phyloP scores from a whole-genome alignment of 2,888 invertebrate genomes.

The Hirtodrosophila confusa region DNA sequence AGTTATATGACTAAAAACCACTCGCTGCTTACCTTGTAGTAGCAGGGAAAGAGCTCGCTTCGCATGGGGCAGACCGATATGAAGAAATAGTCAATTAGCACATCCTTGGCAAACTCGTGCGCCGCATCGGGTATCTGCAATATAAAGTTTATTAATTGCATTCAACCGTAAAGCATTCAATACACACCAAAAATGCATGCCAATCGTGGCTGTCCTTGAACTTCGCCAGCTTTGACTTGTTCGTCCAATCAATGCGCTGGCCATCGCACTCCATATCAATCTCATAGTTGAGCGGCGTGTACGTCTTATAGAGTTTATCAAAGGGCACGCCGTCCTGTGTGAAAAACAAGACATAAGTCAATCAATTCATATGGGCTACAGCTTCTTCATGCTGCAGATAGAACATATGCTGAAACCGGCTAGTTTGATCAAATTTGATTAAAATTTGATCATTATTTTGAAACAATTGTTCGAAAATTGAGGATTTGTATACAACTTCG shows the following conservation, averaged over 20 bases:
- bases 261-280: conserved; percentile 67
- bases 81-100: conserved; percentile 78
- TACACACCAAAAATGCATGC: conserved; percentile 78
- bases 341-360: background rate
- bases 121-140: conserved; percentile 74
- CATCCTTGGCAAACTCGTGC: conserved; percentile 59
- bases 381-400: too few relatives aligned
- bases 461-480: too few relatives aligned
- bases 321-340: conserved; percentile 75
- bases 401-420: too few relatives aligned
- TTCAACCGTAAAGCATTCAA: background rate
- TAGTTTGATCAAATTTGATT: too few relatives aligned
- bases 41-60: conserved; percentile 81
- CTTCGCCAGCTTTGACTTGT: conserved; percentile 53
- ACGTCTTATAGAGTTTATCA: conserved; percentile 73
- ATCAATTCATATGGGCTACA: too few relatives aligned
- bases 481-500: too few relatives aligned
- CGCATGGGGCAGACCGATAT: conserved; percentile 58
- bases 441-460: too few relatives aligned
- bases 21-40: conserved; percentile 73
- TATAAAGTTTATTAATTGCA: background rate
- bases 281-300: conserved; percentile 70
- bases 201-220: conserved; percentile 75
- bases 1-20: too few relatives aligned
- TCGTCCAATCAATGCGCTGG: conserved; percentile 62